Percentiles rank a stretch among this genome's conserved stretches.
phyloP scores from a whole-genome alignment of 2,888 invertebrate genomes.

The Ephialtes manifestator region DNA sequence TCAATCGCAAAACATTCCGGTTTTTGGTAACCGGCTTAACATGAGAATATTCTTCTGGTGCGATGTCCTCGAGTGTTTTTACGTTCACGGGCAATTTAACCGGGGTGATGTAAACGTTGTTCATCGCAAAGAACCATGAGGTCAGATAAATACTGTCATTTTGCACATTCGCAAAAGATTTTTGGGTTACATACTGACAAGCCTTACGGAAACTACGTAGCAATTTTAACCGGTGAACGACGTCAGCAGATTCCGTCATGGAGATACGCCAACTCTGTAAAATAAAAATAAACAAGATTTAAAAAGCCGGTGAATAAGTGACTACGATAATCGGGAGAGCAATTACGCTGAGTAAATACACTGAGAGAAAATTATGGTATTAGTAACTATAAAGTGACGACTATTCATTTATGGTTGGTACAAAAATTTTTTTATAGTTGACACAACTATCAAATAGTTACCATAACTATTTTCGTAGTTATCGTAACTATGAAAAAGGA shows the following conservation, averaged over 20 bases:
- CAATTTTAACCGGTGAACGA: neutral
- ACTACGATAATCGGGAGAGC: conserved; percentile 34
- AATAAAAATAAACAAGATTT: conserved; percentile 19
- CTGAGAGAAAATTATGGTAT: no score
- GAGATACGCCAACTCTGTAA: conserved; percentile 57
- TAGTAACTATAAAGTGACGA: no score
- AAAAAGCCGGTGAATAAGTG: neutral
- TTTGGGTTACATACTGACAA: neutral
- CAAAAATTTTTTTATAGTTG: no score
- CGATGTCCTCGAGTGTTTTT: conserved; percentile 5
- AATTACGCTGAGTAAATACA: conserved; percentile 37
- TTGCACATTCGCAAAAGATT: neutral
- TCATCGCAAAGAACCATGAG: no score
- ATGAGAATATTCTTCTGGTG: neutral
- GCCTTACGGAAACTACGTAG: neutral
- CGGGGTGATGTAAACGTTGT: conserved; percentile 1
- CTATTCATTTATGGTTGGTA: no score
- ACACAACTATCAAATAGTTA: no score
- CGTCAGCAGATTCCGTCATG: conserved; percentile 57
- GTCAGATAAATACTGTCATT: neutral
- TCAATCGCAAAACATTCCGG: neutral
- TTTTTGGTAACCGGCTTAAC: neutral
- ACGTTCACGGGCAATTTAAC: neutral
- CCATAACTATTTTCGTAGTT: no score
- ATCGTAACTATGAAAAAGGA: no score